Evolutionary conservation across 2,113 vertebrate genomes (phyloP), one percentile per base, ranked within the genome.

Genomic region (Carassius gibelio): DNA sequence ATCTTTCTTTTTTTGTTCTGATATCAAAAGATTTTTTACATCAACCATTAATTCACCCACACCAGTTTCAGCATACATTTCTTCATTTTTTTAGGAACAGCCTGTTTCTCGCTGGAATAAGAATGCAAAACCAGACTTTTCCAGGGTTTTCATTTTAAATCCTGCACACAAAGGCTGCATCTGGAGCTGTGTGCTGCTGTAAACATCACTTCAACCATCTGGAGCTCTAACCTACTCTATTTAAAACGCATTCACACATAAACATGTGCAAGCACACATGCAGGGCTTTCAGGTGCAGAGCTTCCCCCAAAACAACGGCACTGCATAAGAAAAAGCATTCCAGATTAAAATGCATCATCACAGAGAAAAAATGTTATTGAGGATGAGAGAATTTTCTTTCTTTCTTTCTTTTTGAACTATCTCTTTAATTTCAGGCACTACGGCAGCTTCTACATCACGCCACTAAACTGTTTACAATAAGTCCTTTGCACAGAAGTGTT

Each of bases 161-260:
- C 59, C 61, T 57, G 15, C 55, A 9, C 59, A 42, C 77, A 80
- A 77, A 42, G 55, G 26, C 38, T 36, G 84, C 84, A 81, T 42
- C 77, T 84, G 72, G 15, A 80, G 61, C 61, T 68, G 69, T 55
- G 77, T 21, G 57, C 72, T 75, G 74, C 57, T 17, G 15, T 68
- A 62, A 30, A 48, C 48, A 76, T 75, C 81, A 82, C 42, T 82
- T 57, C 55, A 26, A 45, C 21, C 79, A 82, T 66, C 42, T 66
- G 45, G 84, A 66, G 84, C 69, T 81, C 42, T 8, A 75, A 72
- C 69, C 69, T 42, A n/a, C 26, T 10, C 5, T 45, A 21, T 72
- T 19, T 74, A 42, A 8, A 23, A 48, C 71, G 23, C 21, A 23
- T 50, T 75, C 71, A 75, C 3, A 21, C 42, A 66, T 15, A 48